Percentiles rank a stretch among this genome's conserved stretches.
Evolutionary conservation across 2,113 vertebrate genomes (phyloP).

Genomic region (Pelobates fuscus): DNA sequence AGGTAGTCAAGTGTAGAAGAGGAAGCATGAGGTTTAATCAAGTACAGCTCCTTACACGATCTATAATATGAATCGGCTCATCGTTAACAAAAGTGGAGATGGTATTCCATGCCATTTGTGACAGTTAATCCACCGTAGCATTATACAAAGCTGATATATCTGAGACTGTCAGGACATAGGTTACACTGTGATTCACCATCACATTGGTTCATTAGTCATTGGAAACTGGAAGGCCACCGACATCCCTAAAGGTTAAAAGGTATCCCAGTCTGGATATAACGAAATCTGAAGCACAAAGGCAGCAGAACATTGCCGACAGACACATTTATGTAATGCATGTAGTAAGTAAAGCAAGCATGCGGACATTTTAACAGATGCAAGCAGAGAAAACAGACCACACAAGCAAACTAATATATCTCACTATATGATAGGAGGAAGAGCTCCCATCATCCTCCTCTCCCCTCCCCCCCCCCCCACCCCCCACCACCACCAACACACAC

Average conservation of each 20-base stretch:
- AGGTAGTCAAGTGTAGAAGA: no score
- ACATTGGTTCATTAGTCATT: constrained; percentile 6
- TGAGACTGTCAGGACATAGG: background rate
- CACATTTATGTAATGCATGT: constrained; percentile 2
- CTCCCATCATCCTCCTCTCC: no score
- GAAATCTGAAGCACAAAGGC: constrained; percentile 1
- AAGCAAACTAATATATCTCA: constrained; percentile 11
- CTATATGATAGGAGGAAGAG: constrained; percentile 27
- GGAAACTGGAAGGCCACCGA: background rate
- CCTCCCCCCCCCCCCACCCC: constrained; percentile 21
- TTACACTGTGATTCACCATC: background rate
- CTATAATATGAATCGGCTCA: no score
- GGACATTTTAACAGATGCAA: constrained; percentile 6
- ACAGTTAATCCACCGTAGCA: background rate
- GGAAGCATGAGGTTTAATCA: no score
- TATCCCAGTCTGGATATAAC: background rate
- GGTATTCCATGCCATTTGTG: background rate
- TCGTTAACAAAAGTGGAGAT: background rate
- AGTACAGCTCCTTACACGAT: no score
- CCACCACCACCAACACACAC: no score
- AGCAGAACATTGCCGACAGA: background rate
- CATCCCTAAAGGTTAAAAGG: background rate
- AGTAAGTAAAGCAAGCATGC: background rate
- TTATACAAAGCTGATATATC: constrained; percentile 6
- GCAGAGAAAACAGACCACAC: background rate